A percentile compares a stretch with the other conserved stretches of the same genome.
Conservation (phyloP, 1,140 invertebrate genomes). For the Drosophila rufa region DNA sequence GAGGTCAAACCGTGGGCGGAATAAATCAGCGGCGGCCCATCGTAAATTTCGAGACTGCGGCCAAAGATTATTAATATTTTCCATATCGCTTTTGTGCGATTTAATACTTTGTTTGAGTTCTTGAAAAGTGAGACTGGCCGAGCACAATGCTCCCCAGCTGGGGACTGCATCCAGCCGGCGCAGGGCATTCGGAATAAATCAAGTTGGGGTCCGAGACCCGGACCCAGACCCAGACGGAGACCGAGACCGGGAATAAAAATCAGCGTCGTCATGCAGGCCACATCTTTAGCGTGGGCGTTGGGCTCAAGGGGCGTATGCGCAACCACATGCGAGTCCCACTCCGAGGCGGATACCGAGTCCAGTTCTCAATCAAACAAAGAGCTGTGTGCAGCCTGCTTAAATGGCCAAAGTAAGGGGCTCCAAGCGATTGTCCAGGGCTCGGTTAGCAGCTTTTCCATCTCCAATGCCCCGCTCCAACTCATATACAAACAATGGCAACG, state of each 20-base stretch:
- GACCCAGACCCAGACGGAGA: slow-evolving; percentile 8
- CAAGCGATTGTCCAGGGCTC: slow-evolving; percentile 2
- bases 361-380: slow-evolving; percentile 54
- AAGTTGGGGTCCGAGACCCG: slow-evolving; percentile 29
- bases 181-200: slow-evolving; percentile 66
- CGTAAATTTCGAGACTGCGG: slow-evolving; percentile 50
- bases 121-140: slow-evolving; percentile 56
- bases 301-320: slow-evolving; percentile 20
- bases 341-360: slow-evolving; percentile 14
- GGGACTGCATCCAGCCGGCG: slow-evolving; percentile 39
- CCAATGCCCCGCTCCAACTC: slow-evolving; percentile 10
- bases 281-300: slow-evolving; percentile 36
- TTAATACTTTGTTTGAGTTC: slow-evolving; percentile 72
- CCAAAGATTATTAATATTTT: slow-evolving; percentile 79
- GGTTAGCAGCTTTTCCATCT: slow-evolving; percentile 17
- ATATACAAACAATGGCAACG: slow-evolving; percentile 50
- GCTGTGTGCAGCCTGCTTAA: slow-evolving; percentile 22
- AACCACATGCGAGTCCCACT: slow-evolving; percentile 21
- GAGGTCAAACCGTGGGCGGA: slow-evolving; percentile 42
- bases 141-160: slow-evolving; percentile 46
- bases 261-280: slow-evolving; percentile 68
- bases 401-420: slow-evolving; percentile 21
- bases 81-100: slow-evolving; percentile 67
- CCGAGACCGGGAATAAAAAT: slow-evolving; percentile 59
- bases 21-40: slow-evolving; percentile 59